Evolutionary conservation across 2,113 vertebrate species (phyloP), one percentile per base, ranked within the genome.

Genomic region (Hypomesus transpacificus): DNA sequence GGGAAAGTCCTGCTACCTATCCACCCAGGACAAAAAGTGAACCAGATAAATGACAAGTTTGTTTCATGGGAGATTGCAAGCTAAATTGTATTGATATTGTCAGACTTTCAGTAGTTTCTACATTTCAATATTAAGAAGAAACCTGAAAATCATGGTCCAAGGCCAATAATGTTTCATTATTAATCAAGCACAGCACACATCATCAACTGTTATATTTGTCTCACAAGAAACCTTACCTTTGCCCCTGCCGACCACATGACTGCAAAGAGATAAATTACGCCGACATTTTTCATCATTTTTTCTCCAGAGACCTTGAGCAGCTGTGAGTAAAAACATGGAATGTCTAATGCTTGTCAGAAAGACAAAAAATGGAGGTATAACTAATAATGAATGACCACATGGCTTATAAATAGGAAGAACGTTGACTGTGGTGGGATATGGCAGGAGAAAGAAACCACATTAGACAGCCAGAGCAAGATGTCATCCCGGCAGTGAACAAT

Each of bases 11-110:
- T 54, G 58, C 76, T 87, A 79, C 76, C 77, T 79, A 75, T 85
- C 79, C 86, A 76, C 78, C 74, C 76, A 26, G 70, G 74, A 87
- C 76, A 79, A 87, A 88, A 89, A 87, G 87, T 86, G 85, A 89
- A 83, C 71, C 86, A 84, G 86, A 88, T 90, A 88, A 91, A 91
- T 87, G 80, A 87, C 81, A 80, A 75, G 75, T 78, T 82, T 87
- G 81, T 86, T 87, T 89, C 86, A 83, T 77, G 65, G 77, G 82
- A 86, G 82, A 80, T 81, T 82, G 79, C 77, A 84, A 89, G 34
- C 50, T 70, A 66, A 69, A 57, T 24, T 61, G 21, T 17, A 20
- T 46, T 50, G 59, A 62, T 73, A 31, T 72, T 34, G 39, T 53
- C 46, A 74, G 75, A 70, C 68, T 14, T 77, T 46, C 70, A 4